These are phyloP conservation scores for Podarcis siculus DNA, from an alignment of 2,797 vertebrate species.

Conservation along the genomic window DNA sequence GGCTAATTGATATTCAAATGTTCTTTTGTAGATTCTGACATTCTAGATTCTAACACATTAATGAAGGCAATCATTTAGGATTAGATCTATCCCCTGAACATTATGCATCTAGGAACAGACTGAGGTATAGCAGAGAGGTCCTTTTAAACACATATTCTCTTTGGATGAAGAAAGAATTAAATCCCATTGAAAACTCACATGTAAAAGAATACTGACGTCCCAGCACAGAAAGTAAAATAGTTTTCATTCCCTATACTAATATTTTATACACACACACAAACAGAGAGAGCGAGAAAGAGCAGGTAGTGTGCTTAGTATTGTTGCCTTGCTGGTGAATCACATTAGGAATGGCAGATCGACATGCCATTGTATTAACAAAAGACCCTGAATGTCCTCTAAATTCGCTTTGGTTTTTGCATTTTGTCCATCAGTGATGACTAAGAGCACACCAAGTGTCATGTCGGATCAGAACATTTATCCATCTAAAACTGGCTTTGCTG, in stretches of 20 bases:
- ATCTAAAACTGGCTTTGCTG: conserved; percentile 8
- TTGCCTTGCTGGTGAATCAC: neutral
- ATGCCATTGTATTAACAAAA: conserved; percentile 16
- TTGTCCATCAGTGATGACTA: conserved; percentile 5
- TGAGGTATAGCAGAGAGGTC: neutral
- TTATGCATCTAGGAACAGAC: neutral
- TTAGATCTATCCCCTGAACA: conserved; percentile 5
- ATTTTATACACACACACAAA: neutral
- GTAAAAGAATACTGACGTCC: neutral
- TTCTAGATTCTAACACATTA: conserved; percentile 3
- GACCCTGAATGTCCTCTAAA: conserved; percentile 6
- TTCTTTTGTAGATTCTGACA: neutral
- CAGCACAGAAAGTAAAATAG: neutral
- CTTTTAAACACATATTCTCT: neutral
- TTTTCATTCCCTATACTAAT: neutral
- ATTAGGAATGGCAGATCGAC: neutral
- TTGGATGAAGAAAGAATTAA: neutral
- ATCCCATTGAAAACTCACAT: neutral
- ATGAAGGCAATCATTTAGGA: conserved; percentile 32
- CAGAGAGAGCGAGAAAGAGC: too few relatives aligned
- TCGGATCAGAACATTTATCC: conserved; percentile 11
- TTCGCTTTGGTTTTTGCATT: conserved; percentile 12
- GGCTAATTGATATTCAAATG: neutral
- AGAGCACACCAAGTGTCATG: conserved; percentile 1
- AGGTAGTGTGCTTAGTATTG: conserved; percentile 2